Conservation (phyloP, 2,113 vertebrate species). For the Ageneiosus marmoratus region DNA sequence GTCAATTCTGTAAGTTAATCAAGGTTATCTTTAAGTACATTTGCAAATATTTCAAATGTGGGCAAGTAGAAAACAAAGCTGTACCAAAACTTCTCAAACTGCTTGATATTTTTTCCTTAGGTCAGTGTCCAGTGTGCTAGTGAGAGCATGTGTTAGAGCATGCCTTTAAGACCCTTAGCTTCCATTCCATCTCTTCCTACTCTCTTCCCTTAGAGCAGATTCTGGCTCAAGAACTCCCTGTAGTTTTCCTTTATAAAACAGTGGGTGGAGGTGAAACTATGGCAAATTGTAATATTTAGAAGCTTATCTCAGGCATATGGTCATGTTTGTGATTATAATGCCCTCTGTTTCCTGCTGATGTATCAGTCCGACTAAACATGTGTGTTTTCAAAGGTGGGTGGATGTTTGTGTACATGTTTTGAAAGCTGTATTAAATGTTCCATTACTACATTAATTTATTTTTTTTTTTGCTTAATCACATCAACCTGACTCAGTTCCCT, state of each 20-base stretch:
- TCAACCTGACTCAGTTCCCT: slow-evolving; percentile 1
- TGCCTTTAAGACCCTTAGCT: background rate
- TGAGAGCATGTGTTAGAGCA: no score
- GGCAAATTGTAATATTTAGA: background rate
- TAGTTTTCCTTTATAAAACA: slow-evolving; percentile 30
- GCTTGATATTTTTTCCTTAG: background rate
- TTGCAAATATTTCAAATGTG: background rate
- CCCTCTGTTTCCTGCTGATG: slow-evolving; percentile 18
- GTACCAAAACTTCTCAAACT: background rate
- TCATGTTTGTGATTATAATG: background rate
- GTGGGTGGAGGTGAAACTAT: background rate
- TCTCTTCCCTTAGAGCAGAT: slow-evolving; percentile 15
- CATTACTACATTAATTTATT: background rate
- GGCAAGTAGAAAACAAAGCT: background rate
- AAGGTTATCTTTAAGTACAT: background rate
- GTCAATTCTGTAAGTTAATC: background rate
- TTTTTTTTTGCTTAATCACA: slow-evolving; percentile 6
- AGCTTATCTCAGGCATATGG: slow-evolving; percentile 15
- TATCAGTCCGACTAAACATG: background rate
- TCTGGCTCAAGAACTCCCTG: slow-evolving; percentile 26
- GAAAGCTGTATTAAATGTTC: background rate
- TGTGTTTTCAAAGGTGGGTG: slow-evolving; percentile 2
- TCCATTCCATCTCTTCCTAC: background rate
- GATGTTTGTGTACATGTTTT: slow-evolving; percentile 18
- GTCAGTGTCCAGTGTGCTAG: background rate